phyloP scores from a whole-genome alignment of 53 echinoderm and acorn worm species.

The Paracentrotus lividus region DNA sequence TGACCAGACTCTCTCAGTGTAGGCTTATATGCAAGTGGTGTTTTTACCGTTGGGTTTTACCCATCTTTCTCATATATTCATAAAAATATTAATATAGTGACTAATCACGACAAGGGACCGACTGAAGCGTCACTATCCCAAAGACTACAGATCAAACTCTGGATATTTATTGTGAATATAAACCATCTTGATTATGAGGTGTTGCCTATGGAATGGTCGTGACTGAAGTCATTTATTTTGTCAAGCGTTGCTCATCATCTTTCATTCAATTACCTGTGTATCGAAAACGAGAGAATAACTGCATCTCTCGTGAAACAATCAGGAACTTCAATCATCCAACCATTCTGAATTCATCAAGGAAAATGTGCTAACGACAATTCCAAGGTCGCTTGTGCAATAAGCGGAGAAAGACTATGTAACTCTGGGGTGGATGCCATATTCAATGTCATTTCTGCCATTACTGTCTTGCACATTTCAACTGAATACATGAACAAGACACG shows the following conservation, averaged over 20 bases:
- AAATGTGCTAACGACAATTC: slow-evolving; percentile 40
- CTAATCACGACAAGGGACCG: neutral
- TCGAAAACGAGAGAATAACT: neutral
- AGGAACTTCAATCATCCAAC: neutral
- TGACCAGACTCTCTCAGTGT: too few relatives aligned
- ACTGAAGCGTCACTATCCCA: neutral
- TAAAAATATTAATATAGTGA: too few relatives aligned
- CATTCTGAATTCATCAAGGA: neutral
- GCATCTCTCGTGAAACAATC: neutral
- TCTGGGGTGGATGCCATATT: neutral
- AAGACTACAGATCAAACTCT: neutral
- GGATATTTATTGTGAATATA: neutral
- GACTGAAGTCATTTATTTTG: neutral
- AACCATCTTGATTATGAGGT: neutral
- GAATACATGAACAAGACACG: neutral
- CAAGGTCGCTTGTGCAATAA: neutral
- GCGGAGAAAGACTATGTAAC: neutral
- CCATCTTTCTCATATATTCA: too few relatives aligned
- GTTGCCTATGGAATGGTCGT: neutral
- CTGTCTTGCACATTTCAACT: neutral
- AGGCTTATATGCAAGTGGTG: too few relatives aligned
- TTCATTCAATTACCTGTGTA: neutral
- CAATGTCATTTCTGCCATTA: neutral
- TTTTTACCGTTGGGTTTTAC: too few relatives aligned
- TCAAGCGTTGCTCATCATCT: slow-evolving; percentile 11